Evolutionary conservation across 2,113 vertebrate species (phyloP).

Genomic region (Clarias magur): DNA sequence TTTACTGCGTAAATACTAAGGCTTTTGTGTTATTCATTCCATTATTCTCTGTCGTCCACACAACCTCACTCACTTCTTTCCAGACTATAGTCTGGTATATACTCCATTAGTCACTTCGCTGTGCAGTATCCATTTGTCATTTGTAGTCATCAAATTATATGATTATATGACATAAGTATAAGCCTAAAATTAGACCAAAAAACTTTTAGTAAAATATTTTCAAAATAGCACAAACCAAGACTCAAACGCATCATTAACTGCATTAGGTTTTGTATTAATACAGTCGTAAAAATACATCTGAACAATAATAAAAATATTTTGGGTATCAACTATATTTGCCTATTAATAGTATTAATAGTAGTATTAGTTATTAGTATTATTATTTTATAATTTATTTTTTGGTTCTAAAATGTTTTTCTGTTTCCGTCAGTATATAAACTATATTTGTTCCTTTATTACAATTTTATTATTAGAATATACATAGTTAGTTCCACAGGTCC

Average conservation of each 20-base stretch:
- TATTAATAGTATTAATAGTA: too few relatives aligned
- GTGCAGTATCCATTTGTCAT: not conserved
- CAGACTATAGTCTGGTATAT: too few relatives aligned
- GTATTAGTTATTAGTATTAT: not conserved
- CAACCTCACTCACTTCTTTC: not conserved
- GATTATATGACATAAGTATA: too few relatives aligned
- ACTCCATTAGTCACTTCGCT: not conserved
- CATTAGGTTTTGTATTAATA: not conserved
- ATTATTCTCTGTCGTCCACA: not conserved
- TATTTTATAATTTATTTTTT: not conserved
- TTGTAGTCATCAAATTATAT: not conserved
- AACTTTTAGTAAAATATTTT: too few relatives aligned
- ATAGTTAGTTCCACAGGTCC: not conserved
- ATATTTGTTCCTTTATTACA: not conserved
- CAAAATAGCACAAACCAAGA: not conserved
- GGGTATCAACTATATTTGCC: not conserved
- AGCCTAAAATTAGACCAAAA: too few relatives aligned
- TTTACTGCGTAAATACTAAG: not conserved
- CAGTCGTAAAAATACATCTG: not conserved
- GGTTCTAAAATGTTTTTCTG: not conserved
- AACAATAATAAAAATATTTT: not conserved
- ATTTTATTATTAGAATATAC: not conserved
- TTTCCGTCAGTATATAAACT: not conserved
- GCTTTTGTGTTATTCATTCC: not conserved
- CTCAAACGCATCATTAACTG: not conserved